Conservation (phyloP, 2,888 invertebrate species). For the Drosophila glabriapex region DNA sequence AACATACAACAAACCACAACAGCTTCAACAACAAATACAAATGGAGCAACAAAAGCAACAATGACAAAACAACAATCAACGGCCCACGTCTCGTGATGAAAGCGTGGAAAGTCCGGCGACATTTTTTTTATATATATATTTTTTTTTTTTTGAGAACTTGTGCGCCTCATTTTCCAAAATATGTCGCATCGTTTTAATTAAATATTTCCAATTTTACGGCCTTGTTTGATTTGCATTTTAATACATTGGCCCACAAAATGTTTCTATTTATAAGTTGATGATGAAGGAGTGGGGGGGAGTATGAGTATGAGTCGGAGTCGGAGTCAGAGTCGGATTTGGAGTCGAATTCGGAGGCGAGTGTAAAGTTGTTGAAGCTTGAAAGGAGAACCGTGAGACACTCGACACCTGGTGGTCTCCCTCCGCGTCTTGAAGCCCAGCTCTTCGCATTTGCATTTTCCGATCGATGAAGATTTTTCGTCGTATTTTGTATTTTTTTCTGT, state of each 20-base stretch:
- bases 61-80: conserved; percentile 33
- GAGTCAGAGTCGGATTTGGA: background rate
- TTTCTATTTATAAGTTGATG: conserved; percentile 74
- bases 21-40: conserved; percentile 16
- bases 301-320: background rate
- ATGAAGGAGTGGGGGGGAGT: conserved; percentile 27
- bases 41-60: conserved; percentile 24
- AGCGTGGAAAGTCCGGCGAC: conserved; percentile 59
- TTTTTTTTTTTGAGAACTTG: conserved; percentile 36
- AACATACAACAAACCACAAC: conserved; percentile 9
- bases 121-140: background rate
- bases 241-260: conserved; percentile 73
- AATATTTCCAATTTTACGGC: conserved; percentile 79
- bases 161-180: conserved; percentile 46
- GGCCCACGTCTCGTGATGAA: conserved; percentile 49
- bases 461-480: conserved; percentile 6
- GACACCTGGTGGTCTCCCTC: conserved; percentile 77
- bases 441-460: conserved; percentile 42
- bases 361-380: conserved; percentile 8
- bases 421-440: conserved; percentile 18
- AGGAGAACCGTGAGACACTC: conserved; percentile 61
- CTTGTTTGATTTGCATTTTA: conserved; percentile 80
- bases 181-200: conserved; percentile 79
- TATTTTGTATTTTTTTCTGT: conserved; percentile 33
- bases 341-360: background rate